Evolutionary conservation across 2,888 invertebrate genomes (phyloP), one percentile per base, ranked within the genome.

Genomic region (Osmoderma eremita): DNA sequence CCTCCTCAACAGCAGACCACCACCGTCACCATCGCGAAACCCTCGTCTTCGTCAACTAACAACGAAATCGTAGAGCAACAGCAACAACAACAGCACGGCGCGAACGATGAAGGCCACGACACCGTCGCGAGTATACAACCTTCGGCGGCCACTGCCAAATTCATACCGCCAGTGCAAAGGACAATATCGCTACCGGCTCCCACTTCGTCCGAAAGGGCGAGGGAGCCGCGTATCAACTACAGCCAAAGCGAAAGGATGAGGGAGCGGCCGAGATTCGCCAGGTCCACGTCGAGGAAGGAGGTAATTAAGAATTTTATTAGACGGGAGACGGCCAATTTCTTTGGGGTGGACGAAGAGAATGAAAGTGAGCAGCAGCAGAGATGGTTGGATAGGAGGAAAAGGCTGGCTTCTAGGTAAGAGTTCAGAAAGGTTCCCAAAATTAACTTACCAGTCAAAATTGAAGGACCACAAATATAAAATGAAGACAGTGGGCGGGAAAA

Each of bases 261-360:
- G 51, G 77, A 78, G 38, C 72, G 80, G 73, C 83, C 83, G 65
- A 74, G 79, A 72, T 74, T 84, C 75, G 76, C 79, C 70, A 73
- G 84, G 65, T 80, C 83, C 65, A 69, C 79, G 69, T 80, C 85
- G 71, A 78, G 79, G 68, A 83, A 81, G 70, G 84, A 86, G 76
- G 78, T 82, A 77, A 77, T 86, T 74, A 82, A 84, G 80, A 81
- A 90, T 78, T 92, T 90, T 81, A 88, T 94, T 78, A 91, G 89
- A 79, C 86, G 89, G 73, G 92, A 93, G 80, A 91, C 93, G 66
- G 91, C 92, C 65, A 91, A 90, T 74, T 94, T 94, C 83, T 94
- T 95, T 80, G 94, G 94, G 17, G 90, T 95, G 67, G 91, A 91
- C 77, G 91, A 91, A 77, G 90, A 90, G 75, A 88, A 88, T 74